These are phyloP conservation scores for Drosophila histrio DNA, from an alignment of 2,888 invertebrate genomes.

Conservation along the genomic window DNA sequence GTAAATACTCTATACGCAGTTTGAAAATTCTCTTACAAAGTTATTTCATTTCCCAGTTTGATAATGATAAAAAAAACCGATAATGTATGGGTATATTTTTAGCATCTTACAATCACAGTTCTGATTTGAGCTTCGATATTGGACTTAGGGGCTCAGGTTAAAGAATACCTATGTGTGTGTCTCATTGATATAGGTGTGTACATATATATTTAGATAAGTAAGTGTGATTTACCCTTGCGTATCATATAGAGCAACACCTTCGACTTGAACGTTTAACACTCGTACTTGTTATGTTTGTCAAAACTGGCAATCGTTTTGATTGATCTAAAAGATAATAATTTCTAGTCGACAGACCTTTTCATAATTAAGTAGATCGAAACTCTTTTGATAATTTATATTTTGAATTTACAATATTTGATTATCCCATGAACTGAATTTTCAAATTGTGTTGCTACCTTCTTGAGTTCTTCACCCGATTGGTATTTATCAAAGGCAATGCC, in stretches of 20 bases:
- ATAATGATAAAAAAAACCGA: too few species aligned
- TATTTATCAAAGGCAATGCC: slow-evolving; percentile 66
- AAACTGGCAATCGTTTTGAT: slow-evolving; percentile 1
- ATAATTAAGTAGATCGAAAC: background rate
- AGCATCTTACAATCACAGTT: too few species aligned
- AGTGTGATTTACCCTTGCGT: background rate
- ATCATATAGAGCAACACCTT: background rate
- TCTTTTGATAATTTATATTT: slow-evolving; percentile 10
- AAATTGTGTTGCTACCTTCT: slow-evolving; percentile 49
- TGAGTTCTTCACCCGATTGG: slow-evolving; percentile 57
- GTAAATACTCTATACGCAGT: too few species aligned
- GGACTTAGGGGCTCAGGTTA: background rate
- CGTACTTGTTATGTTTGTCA: background rate
- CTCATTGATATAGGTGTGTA: background rate
- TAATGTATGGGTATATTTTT: too few species aligned
- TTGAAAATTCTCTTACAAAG: too few species aligned
- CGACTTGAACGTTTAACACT: background rate
- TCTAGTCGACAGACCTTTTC: background rate
- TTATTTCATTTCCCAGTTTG: too few species aligned
- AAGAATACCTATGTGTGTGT: background rate
- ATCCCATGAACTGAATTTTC: slow-evolving; percentile 61
- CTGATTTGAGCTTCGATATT: too few species aligned
- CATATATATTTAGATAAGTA: background rate
- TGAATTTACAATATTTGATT: slow-evolving; percentile 70
- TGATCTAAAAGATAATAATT: slow-evolving; percentile 14